Conservation (phyloP, 2,888 invertebrate genomes). For the Phasia obesa region DNA sequence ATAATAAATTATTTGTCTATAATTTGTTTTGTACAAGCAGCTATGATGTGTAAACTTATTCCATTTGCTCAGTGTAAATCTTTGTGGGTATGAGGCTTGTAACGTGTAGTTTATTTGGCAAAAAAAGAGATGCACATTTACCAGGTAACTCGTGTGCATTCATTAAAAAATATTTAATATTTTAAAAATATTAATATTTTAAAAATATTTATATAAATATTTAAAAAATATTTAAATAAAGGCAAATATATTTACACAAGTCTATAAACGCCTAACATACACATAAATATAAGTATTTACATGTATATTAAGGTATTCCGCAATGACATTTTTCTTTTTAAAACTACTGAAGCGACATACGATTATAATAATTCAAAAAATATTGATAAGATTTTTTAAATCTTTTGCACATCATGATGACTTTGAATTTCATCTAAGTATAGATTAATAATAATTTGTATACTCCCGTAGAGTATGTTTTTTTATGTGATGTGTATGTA, state of each 20-base stretch:
- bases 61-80: constrained; percentile 22
- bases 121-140: constrained; percentile 50
- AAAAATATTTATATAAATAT: neutral
- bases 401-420: too few species aligned
- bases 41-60: neutral
- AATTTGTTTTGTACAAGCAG: neutral
- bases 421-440: too few species aligned
- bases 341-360: too few species aligned
- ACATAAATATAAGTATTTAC: neutral
- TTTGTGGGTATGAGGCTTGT: constrained; percentile 7
- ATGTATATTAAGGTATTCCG: neutral
- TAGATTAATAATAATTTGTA: too few species aligned
- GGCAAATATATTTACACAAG: neutral
- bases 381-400: too few species aligned
- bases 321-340: neutral
- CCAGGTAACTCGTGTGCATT: constrained; percentile 58
- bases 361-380: too few species aligned
- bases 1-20: too few species aligned
- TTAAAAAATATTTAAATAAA: neutral
- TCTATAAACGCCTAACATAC: neutral
- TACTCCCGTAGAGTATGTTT: too few species aligned
- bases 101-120: constrained; percentile 50
- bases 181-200: too few species aligned
- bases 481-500: too few species aligned
- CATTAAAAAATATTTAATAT: constrained; percentile 62